phyloP scores from a whole-genome alignment of 1,140 invertebrate species.

The Drosophila busckii region DNA sequence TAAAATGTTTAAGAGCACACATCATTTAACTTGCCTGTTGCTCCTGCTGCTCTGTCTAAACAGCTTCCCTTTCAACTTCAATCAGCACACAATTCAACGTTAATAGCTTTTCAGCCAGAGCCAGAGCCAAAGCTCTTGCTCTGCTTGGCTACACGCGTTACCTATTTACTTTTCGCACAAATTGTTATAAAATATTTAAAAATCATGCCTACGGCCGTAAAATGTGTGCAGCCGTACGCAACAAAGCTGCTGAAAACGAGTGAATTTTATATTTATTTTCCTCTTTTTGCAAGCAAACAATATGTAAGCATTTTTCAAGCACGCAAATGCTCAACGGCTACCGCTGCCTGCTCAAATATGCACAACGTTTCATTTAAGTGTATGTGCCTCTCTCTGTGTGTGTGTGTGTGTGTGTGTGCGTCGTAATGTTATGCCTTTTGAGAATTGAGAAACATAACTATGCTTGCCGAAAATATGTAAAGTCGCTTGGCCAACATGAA shows the following conservation, averaged over 20 bases:
- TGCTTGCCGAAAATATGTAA: slow-evolving; percentile 6
- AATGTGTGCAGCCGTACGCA: slow-evolving; percentile 14
- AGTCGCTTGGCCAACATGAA: slow-evolving; percentile 44
- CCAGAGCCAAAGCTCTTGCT: slow-evolving; percentile 1
- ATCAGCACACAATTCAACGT: slow-evolving; percentile 43
- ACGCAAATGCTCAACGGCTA: slow-evolving; percentile 16
- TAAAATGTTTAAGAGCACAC: slow-evolving; percentile 52
- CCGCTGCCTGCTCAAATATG: slow-evolving; percentile 44
- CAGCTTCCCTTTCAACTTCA: slow-evolving; percentile 42
- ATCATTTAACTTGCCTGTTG: slow-evolving; percentile 61
- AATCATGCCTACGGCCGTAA: slow-evolving; percentile 43
- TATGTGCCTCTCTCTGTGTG: slow-evolving; percentile 18
- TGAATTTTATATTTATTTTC: slow-evolving; percentile 10
- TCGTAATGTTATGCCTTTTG: slow-evolving; percentile 4
- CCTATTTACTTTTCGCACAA: slow-evolving; percentile 47
- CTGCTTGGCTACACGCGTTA: neutral
- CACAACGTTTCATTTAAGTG: slow-evolving; percentile 32
- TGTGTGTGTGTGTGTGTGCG: neutral
- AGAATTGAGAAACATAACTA: slow-evolving; percentile 44
- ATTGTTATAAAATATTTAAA: slow-evolving; percentile 74
- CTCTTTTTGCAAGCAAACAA: neutral
- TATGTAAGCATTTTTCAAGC: slow-evolving; percentile 27
- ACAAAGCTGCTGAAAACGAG: slow-evolving; percentile 48
- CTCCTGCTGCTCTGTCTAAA: slow-evolving; percentile 49
- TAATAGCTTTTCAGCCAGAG: slow-evolving; percentile 28